Base-by-base conservation (phyloP, 2,113 vertebrate genomes). In the Perca schrenkii region DNA sequence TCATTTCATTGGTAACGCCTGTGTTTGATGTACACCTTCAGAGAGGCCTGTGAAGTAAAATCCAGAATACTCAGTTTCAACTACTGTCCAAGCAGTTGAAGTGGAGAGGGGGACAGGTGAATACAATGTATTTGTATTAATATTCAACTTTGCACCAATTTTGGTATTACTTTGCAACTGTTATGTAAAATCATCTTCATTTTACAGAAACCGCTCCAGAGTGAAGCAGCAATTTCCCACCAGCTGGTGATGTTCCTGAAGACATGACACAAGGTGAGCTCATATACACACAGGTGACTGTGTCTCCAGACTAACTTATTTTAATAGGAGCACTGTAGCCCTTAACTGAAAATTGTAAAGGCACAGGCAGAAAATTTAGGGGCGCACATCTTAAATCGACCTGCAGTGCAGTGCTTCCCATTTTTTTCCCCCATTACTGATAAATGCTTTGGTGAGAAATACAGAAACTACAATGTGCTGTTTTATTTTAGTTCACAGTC, bases 221-320 rank as follows among this genome's bases (percentile, higher is more conserved):
- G 7, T 10, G 43, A 57, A 28, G 79, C 70, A 4, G 11, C 15
- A 6, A 3, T 36, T 4, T 34, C 21, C 40, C 17, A 4, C 7
- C 22, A 16, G 6, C 34, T n/a, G 47, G 43, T 12, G 57, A 72
- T 3, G 19, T 12, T 4, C 8, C 19, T 28, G 56, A 61, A 60
- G 54, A 50, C 49, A 2, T 19, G n/a, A 4, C 21, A 21, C 56
- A 40, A 58, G 80, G 80, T 76, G 47, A 82, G 79, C 22, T 58
- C 43, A 49, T 34, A 11, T 15, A 61, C 28, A n/a, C 3, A 25
- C 8, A 65, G 43, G 13, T 15, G 34, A 34, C 34, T 34, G 34
- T 34, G 6, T 1, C 34, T 34, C 34, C 34, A 34, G 34, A 34
- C 34, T 34, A 34, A 34, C 34, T 34, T 34, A 1, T 34, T 34